Evolutionary conservation across 1,140 invertebrate genomes (phyloP), one percentile per base, ranked within the genome.

Genomic region (Drosophila bocki): DNA sequence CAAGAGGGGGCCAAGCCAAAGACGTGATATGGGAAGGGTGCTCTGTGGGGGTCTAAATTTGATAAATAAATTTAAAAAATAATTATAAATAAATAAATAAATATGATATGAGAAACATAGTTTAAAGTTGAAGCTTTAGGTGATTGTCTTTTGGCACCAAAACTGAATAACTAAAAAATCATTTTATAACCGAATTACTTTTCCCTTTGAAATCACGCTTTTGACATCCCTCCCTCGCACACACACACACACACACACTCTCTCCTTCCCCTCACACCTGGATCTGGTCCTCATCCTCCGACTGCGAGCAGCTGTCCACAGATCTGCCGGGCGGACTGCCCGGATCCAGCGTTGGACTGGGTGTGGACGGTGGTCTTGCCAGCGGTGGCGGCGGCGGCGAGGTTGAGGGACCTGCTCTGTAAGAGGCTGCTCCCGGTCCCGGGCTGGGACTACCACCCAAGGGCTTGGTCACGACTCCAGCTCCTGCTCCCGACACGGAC

Each of bases 251-350:
- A 33, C 35, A 48, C 22, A 57, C 41, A 32, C 63, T 13, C 45
- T 11, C 7, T 6, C 5, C 22, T 22, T 2, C 3, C 26, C 13
- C 65, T 92, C 71, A 93, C 45, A 93, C 92, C 58, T 93, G 92
- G 32, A 93, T 84, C 53, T 92, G 91, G 63, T 93, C 92, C 64
- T 93, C 92, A 33, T 93, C 92, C 41, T 93, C 92, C 29, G 91
- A 92, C 42, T 90, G 91, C 26, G 87, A 92, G 13, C 91, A 92
- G 22, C 91, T 92, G 50, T 93, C 91, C 19, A 91, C 81, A 29
- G 92, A 93, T 6, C 92, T 79, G 0, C 91, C 92, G 3, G 92
- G 92, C 68, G 92, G 92, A 82, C 92, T 93, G 35, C 92, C 92
- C 47, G 92, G 92, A 68, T 93, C 92, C 9, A 93, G 51, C 22